Evolutionary conservation across 2,888 invertebrate genomes (phyloP).

Genomic region (Heliconius ismenius): DNA sequence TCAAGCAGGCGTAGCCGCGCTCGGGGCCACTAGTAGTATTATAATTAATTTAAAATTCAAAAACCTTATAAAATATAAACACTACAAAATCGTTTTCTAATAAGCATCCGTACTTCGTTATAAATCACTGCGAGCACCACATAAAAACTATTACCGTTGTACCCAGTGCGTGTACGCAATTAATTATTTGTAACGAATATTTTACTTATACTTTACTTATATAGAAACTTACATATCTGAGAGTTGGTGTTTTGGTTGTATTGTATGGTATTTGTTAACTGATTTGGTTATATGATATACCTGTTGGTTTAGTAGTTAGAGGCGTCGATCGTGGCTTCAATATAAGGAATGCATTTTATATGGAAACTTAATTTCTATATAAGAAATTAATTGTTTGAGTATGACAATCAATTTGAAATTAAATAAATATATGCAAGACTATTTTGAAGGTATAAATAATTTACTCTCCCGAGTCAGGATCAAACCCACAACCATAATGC

Average conservation of each 20-base stretch:
- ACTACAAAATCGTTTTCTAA: constrained; percentile 30
- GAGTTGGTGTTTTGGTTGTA: constrained; percentile 33
- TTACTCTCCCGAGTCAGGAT: not conserved
- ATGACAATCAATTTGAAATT: too few species aligned
- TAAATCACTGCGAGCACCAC: constrained; percentile 44
- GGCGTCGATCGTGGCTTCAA: not conserved
- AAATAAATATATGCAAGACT: too few species aligned
- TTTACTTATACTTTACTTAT: constrained; percentile 31
- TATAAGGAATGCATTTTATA: too few species aligned
- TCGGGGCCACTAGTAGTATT: not conserved
- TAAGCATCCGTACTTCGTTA: constrained; percentile 38
- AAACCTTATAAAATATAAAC: not conserved
- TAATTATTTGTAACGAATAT: constrained; percentile 47
- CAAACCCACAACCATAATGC: not conserved
- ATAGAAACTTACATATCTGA: constrained; percentile 40
- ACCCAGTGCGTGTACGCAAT: constrained; percentile 46
- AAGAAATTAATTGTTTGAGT: too few species aligned
- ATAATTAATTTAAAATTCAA: constrained; percentile 16
- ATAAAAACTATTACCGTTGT: constrained; percentile 41
- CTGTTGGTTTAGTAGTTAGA: not conserved
- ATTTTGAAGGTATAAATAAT: not conserved
- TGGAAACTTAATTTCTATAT: too few species aligned
- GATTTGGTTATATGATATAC: constrained; percentile 11
- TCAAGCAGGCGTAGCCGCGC: too few species aligned
- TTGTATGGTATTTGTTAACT: constrained; percentile 1